These are phyloP conservation scores for Epinephelus malabaricus DNA, from an alignment of 2,797 vertebrate species.

Conservation along the genomic window DNA sequence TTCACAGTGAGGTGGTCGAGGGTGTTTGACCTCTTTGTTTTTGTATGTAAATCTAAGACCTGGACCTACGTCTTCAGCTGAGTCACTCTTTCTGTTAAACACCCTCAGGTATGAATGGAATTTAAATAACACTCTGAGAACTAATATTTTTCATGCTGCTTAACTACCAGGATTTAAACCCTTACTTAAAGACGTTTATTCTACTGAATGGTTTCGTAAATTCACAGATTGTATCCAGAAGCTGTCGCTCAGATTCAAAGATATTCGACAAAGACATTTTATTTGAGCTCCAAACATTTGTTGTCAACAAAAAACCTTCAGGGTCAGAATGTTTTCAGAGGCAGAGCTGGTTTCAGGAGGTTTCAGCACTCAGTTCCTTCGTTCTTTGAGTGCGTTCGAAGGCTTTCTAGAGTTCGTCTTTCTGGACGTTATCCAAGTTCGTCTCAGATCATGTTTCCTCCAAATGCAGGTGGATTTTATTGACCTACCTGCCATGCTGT, in stretches of 20 bases:
- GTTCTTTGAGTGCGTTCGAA: no score
- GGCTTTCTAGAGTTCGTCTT: neutral
- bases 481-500: no score
- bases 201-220: neutral
- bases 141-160: neutral
- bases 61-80: neutral
- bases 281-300: neutral
- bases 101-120: no score
- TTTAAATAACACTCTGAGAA: no score
- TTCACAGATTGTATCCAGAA: neutral
- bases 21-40: no score
- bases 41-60: no score
- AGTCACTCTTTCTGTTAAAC: neutral
- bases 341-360: neutral
- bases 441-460: no score
- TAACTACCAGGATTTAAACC: neutral
- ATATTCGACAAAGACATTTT: neutral
- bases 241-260: neutral
- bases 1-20: no score
- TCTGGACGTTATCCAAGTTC: neutral
- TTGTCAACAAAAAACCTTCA: no score
- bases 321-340: neutral
- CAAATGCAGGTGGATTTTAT: no score
- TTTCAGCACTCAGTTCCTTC: neutral
- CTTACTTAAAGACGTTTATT: neutral